phyloP scores from a whole-genome alignment of 2,888 invertebrate genomes.

The Alsophila aescularia region DNA sequence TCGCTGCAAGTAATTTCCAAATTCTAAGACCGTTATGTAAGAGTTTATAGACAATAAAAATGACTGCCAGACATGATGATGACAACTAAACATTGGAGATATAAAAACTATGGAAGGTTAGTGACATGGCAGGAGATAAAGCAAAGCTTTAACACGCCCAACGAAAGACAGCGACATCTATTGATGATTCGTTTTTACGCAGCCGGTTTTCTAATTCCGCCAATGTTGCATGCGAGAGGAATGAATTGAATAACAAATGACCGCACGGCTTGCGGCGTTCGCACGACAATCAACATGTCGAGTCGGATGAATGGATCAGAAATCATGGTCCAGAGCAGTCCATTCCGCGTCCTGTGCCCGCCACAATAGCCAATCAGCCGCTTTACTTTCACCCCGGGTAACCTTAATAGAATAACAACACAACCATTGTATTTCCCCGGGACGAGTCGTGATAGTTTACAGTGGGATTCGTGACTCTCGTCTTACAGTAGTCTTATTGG shows the following conservation, averaged over 20 bases:
- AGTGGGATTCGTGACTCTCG: constrained; percentile 77
- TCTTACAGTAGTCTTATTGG: constrained; percentile 76
- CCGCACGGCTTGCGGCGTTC: constrained; percentile 57
- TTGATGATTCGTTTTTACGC: constrained; percentile 58
- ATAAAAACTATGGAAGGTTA: constrained; percentile 6
- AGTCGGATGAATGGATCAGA: constrained; percentile 68
- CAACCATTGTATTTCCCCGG: constrained; percentile 73
- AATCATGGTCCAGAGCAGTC: constrained; percentile 72
- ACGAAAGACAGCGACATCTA: constrained; percentile 43
- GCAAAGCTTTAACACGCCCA: constrained; percentile 12
- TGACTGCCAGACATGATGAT: neutral
- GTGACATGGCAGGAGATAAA: constrained; percentile 17
- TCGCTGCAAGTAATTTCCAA: constrained; percentile 13
- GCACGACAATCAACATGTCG: constrained; percentile 74
- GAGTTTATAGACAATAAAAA: constrained; percentile 20
- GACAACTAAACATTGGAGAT: neutral
- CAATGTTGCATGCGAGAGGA: constrained; percentile 55
- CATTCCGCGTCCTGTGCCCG: constrained; percentile 56
- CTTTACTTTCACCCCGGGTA: constrained; percentile 76
- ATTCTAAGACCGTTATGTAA: constrained; percentile 22
- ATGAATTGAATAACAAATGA: constrained; percentile 73
- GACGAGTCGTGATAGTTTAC: constrained; percentile 76
- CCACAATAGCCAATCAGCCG: constrained; percentile 75
- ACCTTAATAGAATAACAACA: constrained; percentile 75
- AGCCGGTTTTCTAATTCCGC: constrained; percentile 62